These are phyloP conservation scores for Liopterus haemorrhoidalis DNA, from an alignment of 2,888 invertebrate species.

Conservation along the genomic window DNA sequence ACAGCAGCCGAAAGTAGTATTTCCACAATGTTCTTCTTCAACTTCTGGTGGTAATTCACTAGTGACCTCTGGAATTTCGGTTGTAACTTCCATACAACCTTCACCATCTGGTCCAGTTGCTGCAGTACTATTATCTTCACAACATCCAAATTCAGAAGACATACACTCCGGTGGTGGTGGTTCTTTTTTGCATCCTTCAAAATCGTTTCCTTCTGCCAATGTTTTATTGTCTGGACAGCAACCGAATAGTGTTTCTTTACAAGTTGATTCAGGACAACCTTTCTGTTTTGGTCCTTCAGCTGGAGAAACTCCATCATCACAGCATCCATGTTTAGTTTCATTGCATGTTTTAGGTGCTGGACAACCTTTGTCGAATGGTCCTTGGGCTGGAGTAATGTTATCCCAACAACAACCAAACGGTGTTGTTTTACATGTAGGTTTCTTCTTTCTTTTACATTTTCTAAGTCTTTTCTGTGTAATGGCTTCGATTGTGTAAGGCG, in stretches of 20 bases:
- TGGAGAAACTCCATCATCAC: slow-evolving; percentile 74
- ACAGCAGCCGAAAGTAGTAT: slow-evolving; percentile 68
- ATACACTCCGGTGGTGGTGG: slow-evolving; percentile 55
- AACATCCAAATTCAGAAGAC: slow-evolving; percentile 70
- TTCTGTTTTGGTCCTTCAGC: slow-evolving; percentile 62
- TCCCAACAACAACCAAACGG: slow-evolving; percentile 83
- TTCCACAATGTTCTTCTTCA: slow-evolving; percentile 46
- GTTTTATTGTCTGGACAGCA: slow-evolving; percentile 79
- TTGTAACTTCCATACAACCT: slow-evolving; percentile 19
- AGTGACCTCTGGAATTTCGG: slow-evolving; percentile 44
- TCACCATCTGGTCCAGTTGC: slow-evolving; percentile 46
- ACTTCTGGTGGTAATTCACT: slow-evolving; percentile 36
- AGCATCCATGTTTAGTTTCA: slow-evolving; percentile 73
- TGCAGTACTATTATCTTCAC: slow-evolving; percentile 67
- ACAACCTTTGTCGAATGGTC: slow-evolving; percentile 78
- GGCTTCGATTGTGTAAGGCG: slow-evolving; percentile 51
- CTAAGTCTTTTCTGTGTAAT: slow-evolving; percentile 51
- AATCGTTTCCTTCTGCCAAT: slow-evolving; percentile 71
- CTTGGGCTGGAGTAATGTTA: slow-evolving; percentile 66
- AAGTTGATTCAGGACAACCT: slow-evolving; percentile 71
- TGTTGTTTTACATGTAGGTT: slow-evolving; percentile 54
- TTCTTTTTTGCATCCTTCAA: slow-evolving; percentile 72
- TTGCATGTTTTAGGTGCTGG: slow-evolving; percentile 66
- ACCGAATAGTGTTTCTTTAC: slow-evolving; percentile 75
- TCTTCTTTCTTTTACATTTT: slow-evolving; percentile 52